Base-by-base conservation (phyloP, 1,140 invertebrate species). In the Lordiphosa clarofinis region DNA sequence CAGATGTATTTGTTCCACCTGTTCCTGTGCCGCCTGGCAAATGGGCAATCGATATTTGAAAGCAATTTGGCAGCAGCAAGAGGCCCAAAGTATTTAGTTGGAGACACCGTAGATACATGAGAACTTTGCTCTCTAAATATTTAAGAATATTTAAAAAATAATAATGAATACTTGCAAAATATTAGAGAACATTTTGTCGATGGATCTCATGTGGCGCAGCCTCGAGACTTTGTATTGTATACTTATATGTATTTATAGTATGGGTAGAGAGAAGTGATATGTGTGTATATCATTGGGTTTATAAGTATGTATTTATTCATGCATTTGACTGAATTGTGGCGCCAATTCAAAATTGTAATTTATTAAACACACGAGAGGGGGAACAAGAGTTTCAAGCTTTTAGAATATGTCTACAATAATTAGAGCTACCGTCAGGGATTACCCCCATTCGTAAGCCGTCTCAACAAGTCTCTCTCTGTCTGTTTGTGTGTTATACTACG, bases 401-500 rank as follows among this genome's bases (percentile, higher is more conserved):
- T 3, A 15, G 15, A 1, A 21, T 21, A 3, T 0, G 0, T 1
- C 21, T 21, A 3, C 1, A 3, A 1, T 21, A 4, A 21, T 2
- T 4, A 21, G 21, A 21, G 3, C 3, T 21, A 21, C 21, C 21
- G 3, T 4, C 2, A 21, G 21, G 15, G 15, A 15, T 15, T 15
- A 15, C 15, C 15, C 15, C 15, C 15, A 15, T 15, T 15, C 3
- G 2, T 21, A 4, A 21, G 74, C 48, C 28, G 70, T 81, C 66
- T 79, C 75, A 79, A 79, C 75, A 81, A 79, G 70, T 74, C 59
- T 74, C 59, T 61, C 59, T n/a, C n/a, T n/a, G n/a, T n/a, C n/a
- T n/a, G n/a, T n/a, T n/a, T 10, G 65, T 56, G 55, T 43, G 44
- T 24, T 15, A 21, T 36, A 39, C 40, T 50, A 60, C 52, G 54